A percentile compares a stretch with the other conserved stretches of the same genome.
These are phyloP conservation scores for Drosophila auraria DNA, from an alignment of 1,140 invertebrate species.

Conservation along the genomic window DNA sequence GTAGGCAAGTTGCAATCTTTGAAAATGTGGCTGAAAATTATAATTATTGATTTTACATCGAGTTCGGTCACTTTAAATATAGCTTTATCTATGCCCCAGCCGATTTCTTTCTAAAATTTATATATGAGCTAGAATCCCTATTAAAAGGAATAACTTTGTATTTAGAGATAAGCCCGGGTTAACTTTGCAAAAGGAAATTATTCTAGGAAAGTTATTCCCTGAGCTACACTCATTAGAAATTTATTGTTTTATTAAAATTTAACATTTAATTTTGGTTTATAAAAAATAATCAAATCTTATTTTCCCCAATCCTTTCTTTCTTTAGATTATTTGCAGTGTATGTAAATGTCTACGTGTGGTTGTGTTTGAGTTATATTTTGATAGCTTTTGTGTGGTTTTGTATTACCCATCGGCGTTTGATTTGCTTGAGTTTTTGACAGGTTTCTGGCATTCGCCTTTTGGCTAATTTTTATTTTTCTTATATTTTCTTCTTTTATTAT, in stretches of 20 bases:
- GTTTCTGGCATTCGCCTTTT: conserved; percentile 48
- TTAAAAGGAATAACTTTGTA: no score
- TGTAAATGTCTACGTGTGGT: conserved; percentile 9
- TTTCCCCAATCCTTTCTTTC: no score
- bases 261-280: background rate
- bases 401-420: conserved; percentile 69
- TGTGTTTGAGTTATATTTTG: conserved; percentile 44
- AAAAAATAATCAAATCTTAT: background rate
- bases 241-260: no score
- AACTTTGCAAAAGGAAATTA: no score
- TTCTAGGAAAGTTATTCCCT: no score
- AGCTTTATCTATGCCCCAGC: no score
- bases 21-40: background rate
- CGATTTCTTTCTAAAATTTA: no score
- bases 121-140: no score
- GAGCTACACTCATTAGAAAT: no score
- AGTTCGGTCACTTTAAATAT: no score
- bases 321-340: background rate
- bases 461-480: conserved; percentile 50
- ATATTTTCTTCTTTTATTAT: conserved; percentile 4
- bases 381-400: conserved; percentile 57
- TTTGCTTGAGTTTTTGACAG: conserved; percentile 70
- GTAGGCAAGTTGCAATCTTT: fast-evolving
- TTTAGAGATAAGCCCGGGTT: no score
- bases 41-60: background rate